Evolutionary conservation across 2,113 vertebrate species (phyloP).

Genomic region (Otis tarda): DNA sequence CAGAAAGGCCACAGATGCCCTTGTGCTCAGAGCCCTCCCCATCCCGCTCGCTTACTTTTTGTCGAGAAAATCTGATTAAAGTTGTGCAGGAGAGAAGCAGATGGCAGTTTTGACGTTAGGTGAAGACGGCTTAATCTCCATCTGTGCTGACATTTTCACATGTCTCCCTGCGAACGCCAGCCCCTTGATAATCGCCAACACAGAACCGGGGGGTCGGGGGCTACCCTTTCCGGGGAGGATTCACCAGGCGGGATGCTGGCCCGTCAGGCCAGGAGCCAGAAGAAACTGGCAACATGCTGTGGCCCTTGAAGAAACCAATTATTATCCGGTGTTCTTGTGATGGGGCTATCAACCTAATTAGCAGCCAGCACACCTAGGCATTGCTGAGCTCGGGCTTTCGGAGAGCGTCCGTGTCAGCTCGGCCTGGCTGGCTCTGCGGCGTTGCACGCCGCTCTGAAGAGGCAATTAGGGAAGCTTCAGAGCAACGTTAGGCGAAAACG

Average conservation of each 20-base stretch:
- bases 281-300: neutral
- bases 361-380: neutral
- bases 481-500: neutral
- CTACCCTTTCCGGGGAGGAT: neutral
- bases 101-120: constrained; percentile 67
- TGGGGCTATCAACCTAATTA: neutral
- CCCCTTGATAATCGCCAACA: neutral
- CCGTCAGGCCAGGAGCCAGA: neutral
- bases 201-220: neutral
- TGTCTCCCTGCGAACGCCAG: neutral
- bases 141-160: constrained; percentile 65
- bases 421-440: rapidly evolving
- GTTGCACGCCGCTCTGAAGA: neutral
- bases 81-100: constrained; percentile 46
- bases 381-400: neutral
- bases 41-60: neutral
- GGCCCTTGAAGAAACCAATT: neutral
- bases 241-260: neutral
- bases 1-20: neutral
- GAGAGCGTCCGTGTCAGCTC: neutral
- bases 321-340: neutral
- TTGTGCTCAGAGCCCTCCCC: neutral
- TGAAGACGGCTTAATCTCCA: constrained; percentile 68
- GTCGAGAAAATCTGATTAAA: constrained; percentile 62
- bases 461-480: neutral